A percentile compares a stretch with the other conserved stretches of the same genome.
Conservation (phyloP, 2,888 invertebrate genomes). For the Macrosoma leucophasiata region DNA sequence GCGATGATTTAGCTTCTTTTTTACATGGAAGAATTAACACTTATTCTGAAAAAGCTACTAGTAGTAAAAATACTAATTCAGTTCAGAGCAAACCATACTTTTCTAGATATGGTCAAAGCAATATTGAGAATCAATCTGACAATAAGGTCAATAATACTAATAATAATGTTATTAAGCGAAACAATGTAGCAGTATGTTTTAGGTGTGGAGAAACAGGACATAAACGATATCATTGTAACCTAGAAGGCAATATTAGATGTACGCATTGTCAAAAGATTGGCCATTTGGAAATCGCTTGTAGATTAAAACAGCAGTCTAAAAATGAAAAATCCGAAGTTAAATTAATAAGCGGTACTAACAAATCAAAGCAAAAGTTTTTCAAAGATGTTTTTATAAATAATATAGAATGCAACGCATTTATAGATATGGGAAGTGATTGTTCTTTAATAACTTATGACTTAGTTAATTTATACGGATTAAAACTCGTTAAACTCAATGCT, state of each 20-base stretch:
- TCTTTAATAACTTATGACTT: conserved; percentile 19
- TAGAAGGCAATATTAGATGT: conserved; percentile 22
- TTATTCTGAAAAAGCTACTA: conserved; percentile 7
- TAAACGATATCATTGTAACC: conserved; percentile 10
- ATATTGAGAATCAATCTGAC: no score
- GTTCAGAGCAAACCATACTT: no score
- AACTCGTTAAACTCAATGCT: conserved; percentile 4
- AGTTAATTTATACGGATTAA: conserved; percentile 6
- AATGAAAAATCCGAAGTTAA: conserved; percentile 26
- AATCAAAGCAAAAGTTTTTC: conserved; percentile 20
- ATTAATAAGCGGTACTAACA: conserved; percentile 8
- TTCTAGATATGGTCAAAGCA: not conserved
- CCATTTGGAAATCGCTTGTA: conserved; percentile 24
- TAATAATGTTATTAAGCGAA: no score
- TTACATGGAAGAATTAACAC: conserved; percentile 17
- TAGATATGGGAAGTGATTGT: conserved; percentile 26
- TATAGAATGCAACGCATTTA: conserved; percentile 16
- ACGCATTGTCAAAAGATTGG: conserved; percentile 22
- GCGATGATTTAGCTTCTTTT: conserved; percentile 24
- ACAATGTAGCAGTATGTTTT: conserved; percentile 17
- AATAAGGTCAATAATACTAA: not conserved
- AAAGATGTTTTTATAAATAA: conserved; percentile 16
- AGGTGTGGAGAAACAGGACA: conserved; percentile 20
- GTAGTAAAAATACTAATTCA: conserved; percentile 4
- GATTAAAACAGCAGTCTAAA: conserved; percentile 17